Base-by-base conservation (phyloP, 2,797 vertebrate species). In the Argentina silus region DNA sequence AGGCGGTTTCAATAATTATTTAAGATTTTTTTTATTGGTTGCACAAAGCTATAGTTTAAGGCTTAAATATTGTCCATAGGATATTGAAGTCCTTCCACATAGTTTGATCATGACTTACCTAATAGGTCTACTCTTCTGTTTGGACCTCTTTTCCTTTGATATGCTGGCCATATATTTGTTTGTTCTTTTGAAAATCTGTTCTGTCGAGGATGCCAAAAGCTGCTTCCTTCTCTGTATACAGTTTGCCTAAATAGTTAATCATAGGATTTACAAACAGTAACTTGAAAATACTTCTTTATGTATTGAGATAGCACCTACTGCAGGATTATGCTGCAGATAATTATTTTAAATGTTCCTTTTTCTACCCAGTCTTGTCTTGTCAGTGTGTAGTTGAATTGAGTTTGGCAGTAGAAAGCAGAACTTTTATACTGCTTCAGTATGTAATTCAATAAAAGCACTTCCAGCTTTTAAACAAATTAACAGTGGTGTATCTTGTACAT, bases 401-500 rank as follows among this genome's bases (percentile, higher is more conserved):
- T 86, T 73, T 81, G 80, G 72, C 60, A 63, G 72, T 91, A 90
- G 85, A 74, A 70, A 60, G 12, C 78, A 84, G 60, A 81, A 75
- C 85, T 70, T 73, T 63, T 76, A 55, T 81, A 81, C 67, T 80
- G 67, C 45, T 79, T 85, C 69, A 68, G 19, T 71, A 75, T 75
- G 79, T 85, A 69, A 27, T 83, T 80, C 71, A 80, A 78, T 84
- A 69, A 85, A 88, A 78, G 74, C 62, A 63, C 57, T 73, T 53
- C 62, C 60, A 66, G 68, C 75, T 73, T 83, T 74, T 74, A 86
- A 86, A 85, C 77, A 75, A 67, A 79, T 83, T 85, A 89, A 90
- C 83, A 72, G 61, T 72, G 79, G 72, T 76, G 79, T 84, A 77
- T 83, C 81, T 67, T 87, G 81, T 87, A 79, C 86, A 66, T 80